phyloP scores from a whole-genome alignment of 2,888 invertebrate genomes.

The Drosophila helvetica region DNA sequence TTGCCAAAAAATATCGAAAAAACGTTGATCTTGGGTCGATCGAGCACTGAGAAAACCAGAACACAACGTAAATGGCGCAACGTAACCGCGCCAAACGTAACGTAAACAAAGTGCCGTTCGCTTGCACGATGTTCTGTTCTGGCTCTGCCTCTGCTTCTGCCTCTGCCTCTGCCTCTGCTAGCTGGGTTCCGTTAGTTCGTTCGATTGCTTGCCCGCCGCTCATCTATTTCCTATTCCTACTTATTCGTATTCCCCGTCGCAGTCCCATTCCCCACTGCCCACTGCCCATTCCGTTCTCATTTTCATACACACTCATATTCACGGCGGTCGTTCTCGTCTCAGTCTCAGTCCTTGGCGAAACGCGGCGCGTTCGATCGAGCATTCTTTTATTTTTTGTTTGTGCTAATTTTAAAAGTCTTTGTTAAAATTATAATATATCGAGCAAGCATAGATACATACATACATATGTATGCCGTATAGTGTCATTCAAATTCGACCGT shows the following conservation, averaged over 20 bases:
- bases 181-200: slow-evolving; percentile 1
- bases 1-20: slow-evolving; percentile 20
- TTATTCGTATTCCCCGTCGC: neutral
- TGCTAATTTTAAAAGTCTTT: slow-evolving; percentile 32
- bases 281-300: slow-evolving; percentile 14
- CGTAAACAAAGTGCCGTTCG: slow-evolving; percentile 33
- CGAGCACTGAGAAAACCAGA: slow-evolving; percentile 6
- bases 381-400: slow-evolving; percentile 35
- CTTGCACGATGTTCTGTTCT: slow-evolving; percentile 3
- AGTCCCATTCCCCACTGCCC: neutral
- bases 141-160: slow-evolving; percentile 3
- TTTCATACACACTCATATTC: slow-evolving; percentile 38
- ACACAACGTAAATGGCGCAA: slow-evolving; percentile 13
- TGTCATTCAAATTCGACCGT: neutral
- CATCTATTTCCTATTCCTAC: slow-evolving; percentile 1
- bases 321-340: slow-evolving; percentile 10
- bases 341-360: slow-evolving; percentile 46
- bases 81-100: slow-evolving; percentile 25
- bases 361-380: slow-evolving; percentile 46
- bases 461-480: neutral
- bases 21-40: slow-evolving; percentile 15
- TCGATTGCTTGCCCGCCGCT: slow-evolving; percentile 3
- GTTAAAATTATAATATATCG: slow-evolving; percentile 14
- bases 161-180: neutral
- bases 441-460: neutral